These are phyloP conservation scores for Bombus terrestris DNA, from an alignment of 1,140 invertebrate species.

Conservation along the genomic window DNA sequence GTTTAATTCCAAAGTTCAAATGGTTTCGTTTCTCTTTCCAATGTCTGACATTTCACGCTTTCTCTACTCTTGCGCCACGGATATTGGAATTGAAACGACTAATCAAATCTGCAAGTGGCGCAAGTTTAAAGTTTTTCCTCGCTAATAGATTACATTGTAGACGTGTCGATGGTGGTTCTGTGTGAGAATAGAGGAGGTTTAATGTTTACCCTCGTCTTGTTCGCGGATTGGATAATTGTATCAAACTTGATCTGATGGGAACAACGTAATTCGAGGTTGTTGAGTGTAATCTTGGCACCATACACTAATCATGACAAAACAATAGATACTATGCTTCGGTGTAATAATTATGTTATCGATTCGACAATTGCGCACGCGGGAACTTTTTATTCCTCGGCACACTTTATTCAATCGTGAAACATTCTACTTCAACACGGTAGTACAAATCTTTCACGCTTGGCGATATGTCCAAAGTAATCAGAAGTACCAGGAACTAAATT, in stretches of 20 bases:
- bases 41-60: background rate
- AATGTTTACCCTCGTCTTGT: slow-evolving; percentile 60
- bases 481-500: background rate
- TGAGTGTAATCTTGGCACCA: slow-evolving; percentile 38
- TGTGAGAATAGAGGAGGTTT: slow-evolving; percentile 28
- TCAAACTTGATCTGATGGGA: slow-evolving; percentile 59
- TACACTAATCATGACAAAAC: slow-evolving; percentile 32
- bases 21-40: background rate
- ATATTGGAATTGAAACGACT: background rate
- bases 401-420: background rate
- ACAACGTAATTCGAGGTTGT: slow-evolving; percentile 60
- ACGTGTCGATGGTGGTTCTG: slow-evolving; percentile 19
- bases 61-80: background rate
- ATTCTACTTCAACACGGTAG: background rate
- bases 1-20: background rate
- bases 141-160: background rate
- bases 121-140: slow-evolving; percentile 3
- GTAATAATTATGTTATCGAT: slow-evolving; percentile 10
- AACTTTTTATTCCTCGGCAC: background rate
- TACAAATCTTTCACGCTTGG: background rate
- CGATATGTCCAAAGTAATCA: background rate
- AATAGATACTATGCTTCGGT: slow-evolving; percentile 28
- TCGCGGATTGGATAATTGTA: slow-evolving; percentile 63
- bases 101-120: background rate
- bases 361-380: background rate